phyloP scores from a whole-genome alignment of 2,113 vertebrate genomes.

The Falcunculus frontatus region DNA sequence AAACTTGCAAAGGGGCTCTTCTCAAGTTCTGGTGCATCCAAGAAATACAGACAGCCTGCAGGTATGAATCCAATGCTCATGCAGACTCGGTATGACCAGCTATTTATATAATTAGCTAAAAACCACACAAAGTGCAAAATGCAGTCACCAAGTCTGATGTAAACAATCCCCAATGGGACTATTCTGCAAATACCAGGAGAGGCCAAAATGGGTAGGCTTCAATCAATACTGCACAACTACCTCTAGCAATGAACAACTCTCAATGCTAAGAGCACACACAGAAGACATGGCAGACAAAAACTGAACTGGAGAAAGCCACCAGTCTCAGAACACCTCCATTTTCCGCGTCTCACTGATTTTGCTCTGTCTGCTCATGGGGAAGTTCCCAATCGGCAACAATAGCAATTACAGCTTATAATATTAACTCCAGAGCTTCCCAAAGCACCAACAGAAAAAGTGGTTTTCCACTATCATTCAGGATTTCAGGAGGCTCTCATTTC shows the following conservation, averaged over 20 bases:
- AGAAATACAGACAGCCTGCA: background rate
- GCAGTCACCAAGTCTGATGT: background rate
- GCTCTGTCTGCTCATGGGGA: background rate
- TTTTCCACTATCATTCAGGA: background rate
- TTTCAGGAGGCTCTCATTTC: background rate
- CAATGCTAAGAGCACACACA: background rate
- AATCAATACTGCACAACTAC: no score
- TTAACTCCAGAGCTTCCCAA: background rate
- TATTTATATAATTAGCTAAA: background rate
- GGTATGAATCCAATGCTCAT: background rate
- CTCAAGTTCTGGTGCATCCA: background rate
- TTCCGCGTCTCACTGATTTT: background rate
- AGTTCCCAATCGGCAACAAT: background rate
- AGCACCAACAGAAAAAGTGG: background rate
- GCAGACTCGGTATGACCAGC: background rate
- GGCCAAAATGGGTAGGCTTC: background rate
- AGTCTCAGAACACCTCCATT: background rate
- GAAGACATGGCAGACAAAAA: background rate
- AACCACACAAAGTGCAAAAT: background rate
- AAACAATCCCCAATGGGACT: background rate
- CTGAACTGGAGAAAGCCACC: background rate
- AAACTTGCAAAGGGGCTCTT: background rate
- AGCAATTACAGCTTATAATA: background rate
- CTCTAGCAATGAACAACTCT: background rate
- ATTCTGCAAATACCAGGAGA: background rate